phyloP scores from a whole-genome alignment of 2,113 vertebrate species.

The human (Homo sapiens) region GRCh38 chr3:177617501-177618000 shows the following conservation, averaged over 20 bases:
- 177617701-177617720: slow-evolving; percentile 14
- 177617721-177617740: neutral
- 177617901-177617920: slow-evolving; percentile 21
- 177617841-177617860: neutral
- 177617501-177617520: neutral
- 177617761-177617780: neutral
- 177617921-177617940: neutral
- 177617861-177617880: neutral
- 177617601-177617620: neutral
- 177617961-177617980: neutral
- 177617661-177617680: neutral
- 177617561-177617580: neutral
- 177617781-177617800: neutral
- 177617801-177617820: neutral
- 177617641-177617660: neutral
- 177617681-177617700: slow-evolving; percentile 17
- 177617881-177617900: neutral
- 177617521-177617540: neutral
- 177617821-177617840: neutral
- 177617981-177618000: neutral
- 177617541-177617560: neutral
- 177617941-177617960: slow-evolving; percentile 24
- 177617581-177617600: neutral
- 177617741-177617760: neutral
- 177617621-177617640: neutral